Conservation (phyloP, 2,113 vertebrate genomes). For the Melanerpes formicivorus region DNA sequence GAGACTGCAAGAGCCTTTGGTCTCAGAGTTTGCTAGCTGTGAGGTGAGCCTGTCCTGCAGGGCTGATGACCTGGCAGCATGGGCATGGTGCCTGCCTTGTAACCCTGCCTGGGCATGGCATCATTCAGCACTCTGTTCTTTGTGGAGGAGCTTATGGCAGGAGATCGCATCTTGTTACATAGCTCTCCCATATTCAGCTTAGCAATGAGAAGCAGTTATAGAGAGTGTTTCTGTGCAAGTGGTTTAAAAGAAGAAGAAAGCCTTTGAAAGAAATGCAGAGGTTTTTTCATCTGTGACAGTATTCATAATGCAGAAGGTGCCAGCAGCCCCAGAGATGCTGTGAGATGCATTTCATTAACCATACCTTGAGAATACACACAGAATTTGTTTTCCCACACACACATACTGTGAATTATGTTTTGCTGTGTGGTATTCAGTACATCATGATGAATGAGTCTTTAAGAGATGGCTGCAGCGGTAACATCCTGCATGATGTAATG, state of each 20-base stretch:
- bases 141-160: not conserved
- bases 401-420: not conserved
- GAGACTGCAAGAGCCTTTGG: not conserved
- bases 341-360: conserved; percentile 39
- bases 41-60: not conserved
- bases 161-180: not conserved
- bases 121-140: rapidly evolving
- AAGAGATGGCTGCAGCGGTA: conserved; percentile 33
- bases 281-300: conserved; percentile 3
- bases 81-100: not conserved
- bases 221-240: not conserved
- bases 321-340: conserved; percentile 9
- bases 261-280: not conserved
- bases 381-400: not conserved
- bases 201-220: not conserved
- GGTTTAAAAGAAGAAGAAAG: not conserved
- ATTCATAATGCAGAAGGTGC: conserved; percentile 10
- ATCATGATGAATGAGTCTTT: not conserved
- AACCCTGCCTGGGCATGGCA: not conserved
- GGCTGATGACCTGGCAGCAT: not conserved
- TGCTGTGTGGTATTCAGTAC: not conserved
- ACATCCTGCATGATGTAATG: conserved; percentile 41
- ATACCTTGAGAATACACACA: not conserved
- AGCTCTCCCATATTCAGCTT: not conserved
- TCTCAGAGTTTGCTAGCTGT: not conserved